Evolutionary conservation across 37 sponge, comb jelly and placozoan genomes (phyloP).

Genomic region (Axinella damicornis): DNA sequence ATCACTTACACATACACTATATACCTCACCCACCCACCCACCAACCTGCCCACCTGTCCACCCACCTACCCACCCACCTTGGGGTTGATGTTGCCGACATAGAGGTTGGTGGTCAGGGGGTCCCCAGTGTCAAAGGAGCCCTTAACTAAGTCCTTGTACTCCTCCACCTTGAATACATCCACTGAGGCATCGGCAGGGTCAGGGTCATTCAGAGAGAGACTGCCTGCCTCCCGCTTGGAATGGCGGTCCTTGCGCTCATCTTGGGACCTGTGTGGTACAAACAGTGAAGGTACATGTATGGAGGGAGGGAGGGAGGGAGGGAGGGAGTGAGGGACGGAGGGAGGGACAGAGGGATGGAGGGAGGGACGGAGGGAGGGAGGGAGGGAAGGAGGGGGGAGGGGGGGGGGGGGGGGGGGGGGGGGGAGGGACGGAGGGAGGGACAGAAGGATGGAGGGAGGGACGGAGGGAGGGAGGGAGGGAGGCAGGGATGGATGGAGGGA

Average conservation of each 20-base stretch:
- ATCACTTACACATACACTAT: conserved; percentile 13
- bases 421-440: background rate
- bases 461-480: background rate
- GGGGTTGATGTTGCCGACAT: conserved; percentile 94
- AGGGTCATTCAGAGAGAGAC: conserved; percentile 46
- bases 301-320: no score
- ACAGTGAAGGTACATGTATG: background rate
- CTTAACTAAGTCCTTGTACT: conserved; percentile 53
- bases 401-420: no score
- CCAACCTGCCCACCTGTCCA: background rate
- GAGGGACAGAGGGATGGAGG: background rate
- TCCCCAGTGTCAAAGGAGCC: conserved; percentile 93
- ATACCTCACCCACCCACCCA: conserved; percentile 16
- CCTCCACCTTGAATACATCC: conserved; percentile 39
- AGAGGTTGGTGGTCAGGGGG: conserved; percentile 96
- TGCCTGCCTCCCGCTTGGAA: conserved; percentile 46
- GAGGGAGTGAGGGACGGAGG: background rate
- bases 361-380: background rate
- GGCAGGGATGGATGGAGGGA: no score
- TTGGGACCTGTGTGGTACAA: conserved; percentile 52
- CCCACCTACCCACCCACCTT: conserved; percentile 44
- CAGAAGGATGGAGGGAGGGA: background rate
- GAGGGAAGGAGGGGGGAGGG: no score
- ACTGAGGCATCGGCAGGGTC: conserved; percentile 4
- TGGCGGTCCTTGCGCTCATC: conserved; percentile 79